Percentiles rank a stretch among this genome's conserved stretches.
phyloP scores from a whole-genome alignment of 2,797 vertebrate genomes.

The Oceanodroma leucorhoa region DNA sequence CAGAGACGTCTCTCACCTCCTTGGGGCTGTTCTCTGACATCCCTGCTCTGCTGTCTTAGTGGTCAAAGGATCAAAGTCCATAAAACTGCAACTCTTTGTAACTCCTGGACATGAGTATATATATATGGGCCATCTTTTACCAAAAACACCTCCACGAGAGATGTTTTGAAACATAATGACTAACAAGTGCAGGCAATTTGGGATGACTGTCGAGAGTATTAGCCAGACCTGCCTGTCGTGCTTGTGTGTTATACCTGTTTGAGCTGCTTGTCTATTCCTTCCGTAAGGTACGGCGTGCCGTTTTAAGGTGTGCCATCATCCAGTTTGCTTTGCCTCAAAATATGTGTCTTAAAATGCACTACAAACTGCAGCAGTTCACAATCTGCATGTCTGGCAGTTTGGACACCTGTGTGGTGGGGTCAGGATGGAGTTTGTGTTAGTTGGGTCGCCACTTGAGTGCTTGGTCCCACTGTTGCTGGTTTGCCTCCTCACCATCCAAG shows the following conservation, averaged over 20 bases:
- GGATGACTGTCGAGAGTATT: not conserved
- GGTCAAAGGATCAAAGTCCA: not conserved
- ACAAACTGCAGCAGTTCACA: not conserved
- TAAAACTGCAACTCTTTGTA: not conserved
- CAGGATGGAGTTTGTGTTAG: not conserved
- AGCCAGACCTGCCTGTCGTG: not conserved
- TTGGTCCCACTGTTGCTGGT: not conserved
- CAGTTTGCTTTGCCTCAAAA: not conserved
- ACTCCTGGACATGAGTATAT: not conserved
- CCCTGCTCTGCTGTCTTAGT: not conserved
- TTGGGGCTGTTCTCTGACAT: not conserved
- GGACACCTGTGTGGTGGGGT: not conserved
- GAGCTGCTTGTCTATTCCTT: not conserved
- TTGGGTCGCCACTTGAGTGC: accelerated
- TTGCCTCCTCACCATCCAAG: not conserved
- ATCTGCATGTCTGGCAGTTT: not conserved
- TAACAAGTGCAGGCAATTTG: not conserved
- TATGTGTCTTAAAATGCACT: not conserved
- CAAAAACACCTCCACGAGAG: not conserved
- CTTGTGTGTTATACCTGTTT: not conserved
- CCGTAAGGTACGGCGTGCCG: accelerated
- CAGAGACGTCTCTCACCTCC: not conserved
- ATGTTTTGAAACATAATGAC: not conserved
- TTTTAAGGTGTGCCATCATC: not conserved
- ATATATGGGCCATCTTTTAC: not conserved